Conservation (phyloP, 1,140 invertebrate species). For the Euura saliciscinereae region DNA sequence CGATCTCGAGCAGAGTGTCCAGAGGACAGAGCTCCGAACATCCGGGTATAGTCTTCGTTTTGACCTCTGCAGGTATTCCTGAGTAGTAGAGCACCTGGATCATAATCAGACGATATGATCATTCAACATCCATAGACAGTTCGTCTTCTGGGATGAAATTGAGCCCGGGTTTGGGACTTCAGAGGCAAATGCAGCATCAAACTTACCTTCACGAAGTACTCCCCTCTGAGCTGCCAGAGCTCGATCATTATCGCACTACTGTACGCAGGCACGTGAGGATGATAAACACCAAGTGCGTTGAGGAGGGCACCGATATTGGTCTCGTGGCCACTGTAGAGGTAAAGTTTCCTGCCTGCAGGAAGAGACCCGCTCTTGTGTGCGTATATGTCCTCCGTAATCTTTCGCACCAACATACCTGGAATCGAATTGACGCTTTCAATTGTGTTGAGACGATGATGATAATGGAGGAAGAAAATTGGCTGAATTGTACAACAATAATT, state of each 20-base stretch:
- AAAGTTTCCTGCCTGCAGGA: background rate
- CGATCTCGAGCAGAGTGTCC: conserved; percentile 29
- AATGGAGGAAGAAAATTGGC: no score
- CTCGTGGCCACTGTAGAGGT: conserved; percentile 64
- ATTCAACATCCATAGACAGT: no score
- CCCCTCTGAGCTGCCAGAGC: conserved; percentile 15
- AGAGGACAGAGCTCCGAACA: conserved; percentile 65
- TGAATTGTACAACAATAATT: no score
- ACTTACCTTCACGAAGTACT: conserved; percentile 29
- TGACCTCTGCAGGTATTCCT: conserved; percentile 58
- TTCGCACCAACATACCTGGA: conserved; percentile 58
- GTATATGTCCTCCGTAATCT: conserved; percentile 56
- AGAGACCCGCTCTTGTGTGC: conserved; percentile 47
- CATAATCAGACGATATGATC: no score
- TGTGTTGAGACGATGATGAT: no score
- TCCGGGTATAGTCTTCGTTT: conserved; percentile 60
- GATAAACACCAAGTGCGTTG: conserved; percentile 66
- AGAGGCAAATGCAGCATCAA: no score
- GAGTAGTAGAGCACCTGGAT: conserved; percentile 51
- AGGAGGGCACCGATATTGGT: conserved; percentile 71
- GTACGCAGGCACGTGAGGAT: conserved; percentile 41
- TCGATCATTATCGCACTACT: conserved; percentile 22
- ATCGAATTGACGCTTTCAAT: no score
- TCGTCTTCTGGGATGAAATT: no score
- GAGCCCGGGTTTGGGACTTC: no score